These are phyloP conservation scores for Agrochola macilenta DNA, from an alignment of 2,888 invertebrate species.

Conservation along the genomic window DNA sequence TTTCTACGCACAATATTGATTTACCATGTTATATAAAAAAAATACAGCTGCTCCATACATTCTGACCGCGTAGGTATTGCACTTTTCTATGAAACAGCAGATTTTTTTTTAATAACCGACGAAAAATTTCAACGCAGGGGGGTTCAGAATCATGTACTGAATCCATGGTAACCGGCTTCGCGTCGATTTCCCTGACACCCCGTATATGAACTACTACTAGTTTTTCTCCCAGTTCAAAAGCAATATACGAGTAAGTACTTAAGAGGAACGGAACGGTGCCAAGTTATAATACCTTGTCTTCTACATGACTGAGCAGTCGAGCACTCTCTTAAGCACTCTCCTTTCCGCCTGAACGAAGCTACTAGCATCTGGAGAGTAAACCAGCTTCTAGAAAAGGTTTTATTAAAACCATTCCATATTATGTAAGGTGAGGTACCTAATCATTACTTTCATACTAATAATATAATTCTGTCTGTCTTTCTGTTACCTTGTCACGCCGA, in stretches of 20 bases:
- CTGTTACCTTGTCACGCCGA: background rate
- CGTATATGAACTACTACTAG: background rate
- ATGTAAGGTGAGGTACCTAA: background rate
- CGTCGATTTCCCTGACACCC: too few species aligned
- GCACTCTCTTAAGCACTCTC: slow-evolving; percentile 2
- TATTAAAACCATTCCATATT: background rate
- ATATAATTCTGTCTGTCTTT: background rate
- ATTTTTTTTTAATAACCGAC: too few species aligned
- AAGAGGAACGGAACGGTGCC: background rate
- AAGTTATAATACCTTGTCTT: slow-evolving; percentile 23
- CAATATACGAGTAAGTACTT: background rate
- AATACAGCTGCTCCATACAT: too few species aligned
- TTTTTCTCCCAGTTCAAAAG: background rate
- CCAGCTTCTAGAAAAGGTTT: background rate
- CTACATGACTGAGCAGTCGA: background rate
- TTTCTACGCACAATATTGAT: too few species aligned
- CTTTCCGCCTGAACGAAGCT: background rate
- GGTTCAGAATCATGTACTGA: too few species aligned
- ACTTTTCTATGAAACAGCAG: too few species aligned
- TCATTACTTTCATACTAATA: too few species aligned
- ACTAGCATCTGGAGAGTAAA: background rate
- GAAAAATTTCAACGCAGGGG: too few species aligned
- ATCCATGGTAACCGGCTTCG: too few species aligned
- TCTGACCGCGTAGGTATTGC: too few species aligned
- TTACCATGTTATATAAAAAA: too few species aligned